Evolutionary conservation across 2,113 vertebrate genomes (phyloP).

Genomic region (Atrichornis clamosus): DNA sequence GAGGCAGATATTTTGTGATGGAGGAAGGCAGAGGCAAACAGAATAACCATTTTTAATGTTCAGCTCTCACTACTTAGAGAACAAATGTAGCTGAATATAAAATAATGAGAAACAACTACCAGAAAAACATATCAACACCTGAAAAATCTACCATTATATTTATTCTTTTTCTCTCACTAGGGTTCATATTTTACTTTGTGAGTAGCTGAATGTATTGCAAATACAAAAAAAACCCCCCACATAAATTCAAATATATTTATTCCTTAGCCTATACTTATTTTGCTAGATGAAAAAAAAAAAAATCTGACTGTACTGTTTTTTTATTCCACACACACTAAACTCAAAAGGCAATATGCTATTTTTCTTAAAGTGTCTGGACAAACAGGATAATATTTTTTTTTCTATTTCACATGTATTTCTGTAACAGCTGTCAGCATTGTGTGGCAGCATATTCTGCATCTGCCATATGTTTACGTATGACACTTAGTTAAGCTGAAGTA

Average conservation of each 20-base stretch:
- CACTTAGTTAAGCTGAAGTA: conserved; percentile 23
- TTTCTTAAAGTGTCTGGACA: neutral
- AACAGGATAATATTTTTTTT: neutral
- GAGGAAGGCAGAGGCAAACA: conserved; percentile 68
- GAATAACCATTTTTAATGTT: conserved; percentile 74
- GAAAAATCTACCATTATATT: conserved; percentile 53
- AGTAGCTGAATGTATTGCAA: conserved; percentile 46
- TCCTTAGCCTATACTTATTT: conserved; percentile 19
- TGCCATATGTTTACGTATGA: neutral
- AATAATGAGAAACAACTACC: conserved; percentile 53
- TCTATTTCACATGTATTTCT: conserved; percentile 17
- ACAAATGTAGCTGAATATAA: conserved; percentile 63
- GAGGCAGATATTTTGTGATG: conserved; percentile 55
- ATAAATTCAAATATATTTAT: conserved; percentile 38
- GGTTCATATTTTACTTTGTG: conserved; percentile 58
- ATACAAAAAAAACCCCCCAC: neutral
- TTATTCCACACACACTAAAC: neutral
- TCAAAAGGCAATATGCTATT: neutral
- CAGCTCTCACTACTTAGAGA: conserved; percentile 60
- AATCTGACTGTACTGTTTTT: neutral
- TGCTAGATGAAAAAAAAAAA: neutral
- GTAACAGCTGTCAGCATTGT: neutral
- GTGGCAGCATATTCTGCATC: neutral
- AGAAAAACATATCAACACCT: conserved; percentile 44
- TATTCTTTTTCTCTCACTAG: conserved; percentile 49